Base-by-base conservation (phyloP, 2,888 invertebrate genomes). In the Synergus gifuensis region DNA sequence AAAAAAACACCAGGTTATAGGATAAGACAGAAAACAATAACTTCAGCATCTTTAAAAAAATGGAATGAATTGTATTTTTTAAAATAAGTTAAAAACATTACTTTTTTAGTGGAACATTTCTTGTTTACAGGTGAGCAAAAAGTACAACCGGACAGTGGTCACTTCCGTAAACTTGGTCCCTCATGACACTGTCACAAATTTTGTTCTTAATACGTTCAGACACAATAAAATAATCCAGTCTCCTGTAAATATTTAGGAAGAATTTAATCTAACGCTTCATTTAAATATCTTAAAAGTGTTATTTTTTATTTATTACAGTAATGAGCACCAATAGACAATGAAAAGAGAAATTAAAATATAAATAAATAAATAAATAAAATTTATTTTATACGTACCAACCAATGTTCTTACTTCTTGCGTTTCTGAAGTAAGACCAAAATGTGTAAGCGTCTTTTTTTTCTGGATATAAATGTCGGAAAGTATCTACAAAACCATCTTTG, bases 111-210 rank as follows among this genome's bases (percentile, higher is more conserved):
- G 12, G 22, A 16, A 8, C 14, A 46, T 46, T 46, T 28, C 14
- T 64, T 12, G 54, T 78, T 83, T 77, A 84, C 16, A 84, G 62
- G 36, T 82, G 76, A 58, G 78, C 82, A 80, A 96, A 96, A 67
- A 98, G 93, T 60, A 96, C 94, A 85, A 99, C 94, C 0, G 99
- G 99, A 91, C 99, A 99, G 93, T 99, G 99, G 92, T 99, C 99
- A 90, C 98, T 98, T 60, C 99, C 99, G 90, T 94, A 95, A 5
- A 98, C 96, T 84, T 96, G 93, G 78, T 94, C 94, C 73, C 98
- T 94, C 85, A 99, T 98, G 36, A 96, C 93, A 89, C 94, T 96
- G 92, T 99, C 98, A 89, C 98, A 97, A 62, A 99, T 92, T 54
- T 96, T 94, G 1, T 95, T 93, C 85, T 95, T 90, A 40, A 99